A percentile compares a stretch with the other conserved stretches of the same genome.
Evolutionary conservation across 1,140 invertebrate genomes (phyloP).

Genomic region (Antheraea mylitta): DNA sequence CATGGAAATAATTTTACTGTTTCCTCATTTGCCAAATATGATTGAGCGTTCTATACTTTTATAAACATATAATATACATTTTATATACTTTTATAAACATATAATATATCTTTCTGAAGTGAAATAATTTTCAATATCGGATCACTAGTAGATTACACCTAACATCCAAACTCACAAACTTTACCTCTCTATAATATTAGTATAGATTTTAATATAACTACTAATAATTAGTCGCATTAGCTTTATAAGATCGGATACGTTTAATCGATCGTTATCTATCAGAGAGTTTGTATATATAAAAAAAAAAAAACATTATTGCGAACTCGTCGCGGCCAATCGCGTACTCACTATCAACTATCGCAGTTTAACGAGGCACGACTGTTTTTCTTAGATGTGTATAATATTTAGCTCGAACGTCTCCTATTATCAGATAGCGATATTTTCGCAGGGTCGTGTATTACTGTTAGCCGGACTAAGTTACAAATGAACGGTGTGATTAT

Average conservation of each 20-base stretch:
- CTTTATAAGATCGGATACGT: slow-evolving; percentile 23
- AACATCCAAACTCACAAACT: too few relatives aligned
- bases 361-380: slow-evolving; percentile 75
- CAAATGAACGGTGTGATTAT: slow-evolving; percentile 72
- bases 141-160: too few relatives aligned
- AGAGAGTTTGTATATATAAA: slow-evolving; percentile 5
- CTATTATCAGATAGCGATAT: slow-evolving; percentile 69
- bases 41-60: slow-evolving; percentile 37
- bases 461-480: slow-evolving; percentile 62
- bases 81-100: too few relatives aligned
- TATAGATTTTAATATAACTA: slow-evolving; percentile 8
- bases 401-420: slow-evolving; percentile 65
- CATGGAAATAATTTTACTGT: too few relatives aligned
- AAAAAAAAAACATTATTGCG: slow-evolving; percentile 19
- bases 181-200: too few relatives aligned
- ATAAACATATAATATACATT: too few relatives aligned
- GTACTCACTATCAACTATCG: slow-evolving; percentile 63
- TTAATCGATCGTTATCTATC: slow-evolving; percentile 28
- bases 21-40: slow-evolving; percentile 64
- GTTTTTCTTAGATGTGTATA: slow-evolving; percentile 77
- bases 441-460: slow-evolving; percentile 53
- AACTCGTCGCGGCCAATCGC: slow-evolving; percentile 60
- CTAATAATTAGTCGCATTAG: slow-evolving; percentile 52
- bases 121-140: background rate
- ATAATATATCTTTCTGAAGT: background rate